Conservation (phyloP, 2,888 invertebrate genomes). For the Oegoconia quadripuncta region DNA sequence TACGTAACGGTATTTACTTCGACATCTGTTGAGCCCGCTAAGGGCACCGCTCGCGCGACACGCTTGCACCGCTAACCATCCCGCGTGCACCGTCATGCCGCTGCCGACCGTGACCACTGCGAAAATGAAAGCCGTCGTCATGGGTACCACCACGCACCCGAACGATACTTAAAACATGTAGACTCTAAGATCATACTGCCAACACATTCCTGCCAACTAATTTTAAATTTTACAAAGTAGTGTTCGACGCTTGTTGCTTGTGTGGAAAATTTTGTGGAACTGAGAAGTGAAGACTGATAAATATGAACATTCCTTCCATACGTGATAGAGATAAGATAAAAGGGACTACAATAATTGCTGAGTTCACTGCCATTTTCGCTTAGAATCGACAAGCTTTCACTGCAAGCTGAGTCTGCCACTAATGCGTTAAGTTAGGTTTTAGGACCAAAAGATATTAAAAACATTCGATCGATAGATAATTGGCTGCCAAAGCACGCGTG, state of each 20-base stretch:
- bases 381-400: slow-evolving; percentile 49
- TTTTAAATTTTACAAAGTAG: slow-evolving; percentile 40
- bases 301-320: slow-evolving; percentile 18
- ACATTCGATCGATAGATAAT: slow-evolving; percentile 27
- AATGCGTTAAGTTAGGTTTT: slow-evolving; percentile 42
- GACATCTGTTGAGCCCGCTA: slow-evolving; percentile 68
- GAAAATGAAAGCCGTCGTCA: slow-evolving; percentile 38
- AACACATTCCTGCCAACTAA: slow-evolving; percentile 46
- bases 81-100: slow-evolving; percentile 56
- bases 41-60: slow-evolving; percentile 49
- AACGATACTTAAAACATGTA: slow-evolving; percentile 50
- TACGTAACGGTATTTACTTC: slow-evolving; percentile 62
- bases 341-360: slow-evolving; percentile 42
- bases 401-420: slow-evolving; percentile 55
- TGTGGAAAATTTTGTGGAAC: slow-evolving; percentile 28
- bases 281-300: slow-evolving; percentile 41
- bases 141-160: slow-evolving; percentile 42
- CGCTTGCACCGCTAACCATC: slow-evolving; percentile 67
- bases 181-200: slow-evolving; percentile 44
- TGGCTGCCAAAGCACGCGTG: slow-evolving; percentile 29
- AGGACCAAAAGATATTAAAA: slow-evolving; percentile 26
- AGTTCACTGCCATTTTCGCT: slow-evolving; percentile 50
- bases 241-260: slow-evolving; percentile 55
- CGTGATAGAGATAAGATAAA: slow-evolving; percentile 20
- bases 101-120: slow-evolving; percentile 37